phyloP scores from a whole-genome alignment of 2,888 invertebrate genomes.

The Venusia cambrica region DNA sequence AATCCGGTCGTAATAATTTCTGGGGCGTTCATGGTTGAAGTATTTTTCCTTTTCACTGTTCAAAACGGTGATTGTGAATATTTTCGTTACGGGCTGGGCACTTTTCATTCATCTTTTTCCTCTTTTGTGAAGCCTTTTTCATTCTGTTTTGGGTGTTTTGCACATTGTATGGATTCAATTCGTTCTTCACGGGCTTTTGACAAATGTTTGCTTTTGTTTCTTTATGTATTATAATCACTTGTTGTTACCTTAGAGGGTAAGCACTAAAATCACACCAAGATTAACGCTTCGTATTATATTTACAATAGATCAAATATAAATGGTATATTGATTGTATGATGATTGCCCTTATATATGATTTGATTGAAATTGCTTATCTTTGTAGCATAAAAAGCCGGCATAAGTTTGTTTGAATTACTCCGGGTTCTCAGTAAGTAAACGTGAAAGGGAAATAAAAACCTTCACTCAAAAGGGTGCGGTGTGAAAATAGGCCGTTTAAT shows the following conservation, averaged over 20 bases:
- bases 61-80: constrained; percentile 30
- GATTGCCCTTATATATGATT: too few species aligned
- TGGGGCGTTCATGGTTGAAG: constrained; percentile 42
- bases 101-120: constrained; percentile 8
- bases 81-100: constrained; percentile 9
- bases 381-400: too few species aligned
- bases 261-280: too few species aligned
- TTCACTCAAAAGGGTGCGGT: constrained; percentile 61
- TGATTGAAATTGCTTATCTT: too few species aligned
- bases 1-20: constrained; percentile 51
- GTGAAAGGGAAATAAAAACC: constrained; percentile 51
- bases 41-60: constrained; percentile 39
- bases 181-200: neutral
- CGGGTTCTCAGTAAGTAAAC: too few species aligned
- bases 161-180: neutral
- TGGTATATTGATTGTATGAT: too few species aligned
- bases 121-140: constrained; percentile 12
- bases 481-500: constrained; percentile 67
- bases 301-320: too few species aligned
- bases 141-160: constrained; percentile 1
- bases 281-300: too few species aligned
- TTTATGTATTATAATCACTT: too few species aligned
- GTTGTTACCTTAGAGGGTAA: too few species aligned
- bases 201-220: too few species aligned
- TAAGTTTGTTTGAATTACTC: too few species aligned